Evolutionary conservation across 2,888 invertebrate species (phyloP).

Genomic region (Artemia sinica): DNA sequence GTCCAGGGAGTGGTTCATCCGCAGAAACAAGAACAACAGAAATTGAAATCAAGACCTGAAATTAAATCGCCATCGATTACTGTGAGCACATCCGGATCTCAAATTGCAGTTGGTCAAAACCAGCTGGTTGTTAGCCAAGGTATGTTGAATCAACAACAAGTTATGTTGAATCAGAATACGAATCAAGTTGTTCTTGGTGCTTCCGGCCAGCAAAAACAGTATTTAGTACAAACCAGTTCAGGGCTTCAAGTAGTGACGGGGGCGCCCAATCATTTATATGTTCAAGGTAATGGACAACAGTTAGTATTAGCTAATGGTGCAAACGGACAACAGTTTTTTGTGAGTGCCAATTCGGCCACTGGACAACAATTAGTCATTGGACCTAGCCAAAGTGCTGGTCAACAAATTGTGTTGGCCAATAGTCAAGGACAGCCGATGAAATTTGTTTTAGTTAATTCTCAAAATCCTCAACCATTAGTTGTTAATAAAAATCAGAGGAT

Average conservation of each 20-base stretch:
- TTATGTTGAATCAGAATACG: not conserved
- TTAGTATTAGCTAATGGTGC: slow-evolving; percentile 3
- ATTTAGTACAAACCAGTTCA: slow-evolving; percentile 7
- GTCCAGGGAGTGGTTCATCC: slow-evolving; percentile 1
- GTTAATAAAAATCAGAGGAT: not conserved
- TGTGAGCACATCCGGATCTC: not conserved
- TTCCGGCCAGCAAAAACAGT: not conserved
- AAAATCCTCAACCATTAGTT: not conserved
- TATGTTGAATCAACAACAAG: not conserved
- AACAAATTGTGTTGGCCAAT: slow-evolving; percentile 13
- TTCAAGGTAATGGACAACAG: not conserved
- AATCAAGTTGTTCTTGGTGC: not conserved
- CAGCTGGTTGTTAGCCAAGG: not conserved
- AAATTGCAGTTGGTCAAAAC: not conserved
- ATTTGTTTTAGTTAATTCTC: slow-evolving; percentile 9
- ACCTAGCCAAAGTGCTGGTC: slow-evolving; percentile 5
- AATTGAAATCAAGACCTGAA: not conserved
- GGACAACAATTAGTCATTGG: slow-evolving; percentile 13
- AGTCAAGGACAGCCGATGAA: slow-evolving; percentile 22
- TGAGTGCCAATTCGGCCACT: not conserved
- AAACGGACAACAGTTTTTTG: not conserved
- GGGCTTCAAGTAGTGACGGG: slow-evolving; percentile 10
- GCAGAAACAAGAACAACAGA: not conserved
- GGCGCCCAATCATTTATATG: not conserved
- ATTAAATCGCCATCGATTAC: not conserved